Base-by-base conservation (phyloP, 2,797 vertebrate genomes). In the Apodemus agrarius region DNA sequence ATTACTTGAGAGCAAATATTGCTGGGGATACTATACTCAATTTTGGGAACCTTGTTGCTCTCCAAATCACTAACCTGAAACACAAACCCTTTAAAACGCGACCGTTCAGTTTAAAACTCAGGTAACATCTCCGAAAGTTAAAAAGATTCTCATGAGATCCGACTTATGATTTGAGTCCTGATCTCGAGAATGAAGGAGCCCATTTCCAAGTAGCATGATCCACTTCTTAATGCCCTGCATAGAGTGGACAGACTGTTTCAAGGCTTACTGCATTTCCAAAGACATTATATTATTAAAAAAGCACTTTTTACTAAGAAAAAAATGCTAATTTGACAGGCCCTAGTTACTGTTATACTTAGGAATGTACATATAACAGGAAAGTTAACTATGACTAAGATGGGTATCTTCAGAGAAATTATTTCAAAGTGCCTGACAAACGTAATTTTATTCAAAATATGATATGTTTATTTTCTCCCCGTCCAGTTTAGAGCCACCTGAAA, bases 401-500 rank as follows among this genome's bases (percentile, higher is more conserved):
- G 40, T 65, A 79, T 67, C 82, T 6, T 61, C 74, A 88, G 78
- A 3, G 80, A 19, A 84, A 94, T 37, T 76, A 89, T 65, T 95
- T 97, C 85, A 46, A 89, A 90, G 37, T 82, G 26, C 85, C 96
- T 96, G 89, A 79, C 93, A 97, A 82, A 40, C 21, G 93, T 85
- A 8, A 29, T 96, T 69, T 94, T 83, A 67, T 49, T 72, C 14
- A 91, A 81, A 96, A 95, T 37, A 49, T 89, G 61, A 92, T 43
- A 43, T 86, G 59, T 78, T 46, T 65, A 34, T 65, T 72, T 61
- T 7, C 1, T 52, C 24, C 24, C 54, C 91, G 37, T 40, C 14
- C 9, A 46, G 94, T 49, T 88, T 91, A 89, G 89, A 96, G 67
- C 12, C 16, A 40, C 59, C 52, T 93, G n/a, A 49, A 85, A 59